Evolutionary conservation across 1,140 invertebrate species (phyloP).

Genomic region (Scaptodrosophila lebanonensis): DNA sequence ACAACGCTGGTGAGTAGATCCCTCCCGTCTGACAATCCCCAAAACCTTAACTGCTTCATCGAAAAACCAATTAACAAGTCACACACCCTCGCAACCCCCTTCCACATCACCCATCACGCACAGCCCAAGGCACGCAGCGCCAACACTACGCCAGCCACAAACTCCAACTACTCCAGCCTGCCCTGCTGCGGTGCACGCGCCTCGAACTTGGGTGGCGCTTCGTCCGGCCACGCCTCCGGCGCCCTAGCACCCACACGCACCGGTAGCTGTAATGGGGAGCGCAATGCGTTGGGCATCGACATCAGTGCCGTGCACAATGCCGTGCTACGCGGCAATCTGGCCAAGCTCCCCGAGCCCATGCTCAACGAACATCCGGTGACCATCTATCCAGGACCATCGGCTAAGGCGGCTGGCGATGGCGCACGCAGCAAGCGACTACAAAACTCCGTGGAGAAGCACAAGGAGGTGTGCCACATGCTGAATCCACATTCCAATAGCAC

Average conservation of each 20-base stretch:
- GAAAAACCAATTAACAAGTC: slow-evolving; percentile 49
- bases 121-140: slow-evolving; percentile 71
- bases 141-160: slow-evolving; percentile 49
- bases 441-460: slow-evolving; percentile 84
- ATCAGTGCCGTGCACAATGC: slow-evolving; percentile 76
- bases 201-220: slow-evolving; percentile 33
- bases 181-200: slow-evolving; percentile 65
- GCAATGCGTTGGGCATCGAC: slow-evolving; percentile 71
- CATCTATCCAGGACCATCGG: slow-evolving; percentile 79
- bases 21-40: neutral
- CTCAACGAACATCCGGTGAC: slow-evolving; percentile 81
- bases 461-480: slow-evolving; percentile 83
- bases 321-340: slow-evolving; percentile 66
- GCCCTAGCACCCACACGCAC: slow-evolving; percentile 31
- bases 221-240: slow-evolving; percentile 25
- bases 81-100: neutral
- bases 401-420: slow-evolving; percentile 31
- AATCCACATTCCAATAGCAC: slow-evolving; percentile 60
- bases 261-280: slow-evolving; percentile 66
- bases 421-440: slow-evolving; percentile 80
- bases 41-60: neutral
- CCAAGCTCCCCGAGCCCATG: slow-evolving; percentile 72
- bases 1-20: slow-evolving; percentile 59
- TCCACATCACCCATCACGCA: neutral
- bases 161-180: slow-evolving; percentile 75